Evolutionary conservation across 2,888 invertebrate genomes (phyloP), one percentile per base, ranked within the genome.

Genomic region (Sesia bembeciformis): DNA sequence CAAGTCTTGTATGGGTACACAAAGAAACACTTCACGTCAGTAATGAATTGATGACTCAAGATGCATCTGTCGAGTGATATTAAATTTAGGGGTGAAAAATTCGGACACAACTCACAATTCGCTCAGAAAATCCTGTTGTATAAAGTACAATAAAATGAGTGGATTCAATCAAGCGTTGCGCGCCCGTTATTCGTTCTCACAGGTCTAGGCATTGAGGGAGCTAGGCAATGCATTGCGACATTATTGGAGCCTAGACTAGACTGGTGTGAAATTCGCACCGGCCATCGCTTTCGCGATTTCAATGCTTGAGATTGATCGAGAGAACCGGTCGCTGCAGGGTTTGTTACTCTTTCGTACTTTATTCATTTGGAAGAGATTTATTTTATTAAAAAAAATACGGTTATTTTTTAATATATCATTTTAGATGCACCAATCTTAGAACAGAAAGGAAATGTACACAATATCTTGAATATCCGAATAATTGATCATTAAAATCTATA

Each of bases 211-310:
- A 64, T 62, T 65, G 70, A 65, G 59, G 64, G 63, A 67, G 69
- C 63, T 68, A 70, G 70, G 60, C 62, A 8, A 54, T 52, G 52
- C 55, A 68, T 52, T 53, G 56, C 56, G 74, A 78, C 79, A 84
- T 70, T 70, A 72, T 72, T 58, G 62, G 62, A 73, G 74, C 81
- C 82, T 84, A 84, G 81, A 76, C 84, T 77, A 83, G 78, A 80
- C 76, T 75, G 84, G 88, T 87, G 84, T 86, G 86, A 87, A 86
- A 84, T 82, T 84, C 82, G 82, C 84, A 77, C 78, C 82, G 77
- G 76, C 76, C 76, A 69, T 72, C 66, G 79, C 86, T 81, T 85
- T 86, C 83, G 81, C 78, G 78, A 71, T 76, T 80, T 84, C 81
- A 83, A 84, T 82, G 77, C 71, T 60, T 65, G 65, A 74, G 81